A percentile compares a stretch with the other conserved stretches of the same genome.
These are phyloP conservation scores for Calyptomena viridis DNA, from an alignment of 2,113 vertebrate species.

Conservation along the genomic window DNA sequence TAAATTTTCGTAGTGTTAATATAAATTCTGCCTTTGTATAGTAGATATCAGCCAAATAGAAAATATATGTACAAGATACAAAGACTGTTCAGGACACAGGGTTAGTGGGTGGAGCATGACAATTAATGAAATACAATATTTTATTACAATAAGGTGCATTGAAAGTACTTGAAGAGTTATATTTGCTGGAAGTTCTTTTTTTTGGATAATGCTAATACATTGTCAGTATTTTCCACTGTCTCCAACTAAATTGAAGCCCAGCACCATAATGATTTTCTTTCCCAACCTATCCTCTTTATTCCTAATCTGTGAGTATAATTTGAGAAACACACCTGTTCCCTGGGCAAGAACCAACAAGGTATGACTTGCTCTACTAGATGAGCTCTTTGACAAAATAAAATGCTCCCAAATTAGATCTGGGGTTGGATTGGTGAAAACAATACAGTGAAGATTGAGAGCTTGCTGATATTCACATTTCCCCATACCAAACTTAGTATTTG, in stretches of 20 bases:
- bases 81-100: background rate
- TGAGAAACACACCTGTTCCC: constrained; percentile 27
- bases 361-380: constrained; percentile 30
- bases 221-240: background rate
- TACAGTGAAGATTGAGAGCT: background rate
- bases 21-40: background rate
- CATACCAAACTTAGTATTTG: background rate
- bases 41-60: background rate
- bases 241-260: background rate
- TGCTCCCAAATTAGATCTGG: background rate
- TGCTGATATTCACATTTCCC: background rate
- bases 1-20: background rate
- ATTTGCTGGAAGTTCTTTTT: background rate
- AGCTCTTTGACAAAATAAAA: constrained; percentile 16
- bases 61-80: background rate
- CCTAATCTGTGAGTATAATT: background rate
- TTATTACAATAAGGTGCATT: background rate
- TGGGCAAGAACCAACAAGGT: constrained; percentile 23
- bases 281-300: background rate
- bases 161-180: background rate
- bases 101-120: background rate
- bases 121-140: background rate
- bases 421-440: background rate
- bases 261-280: background rate
- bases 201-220: background rate